Evolutionary conservation across 2,797 vertebrate species (phyloP).

Genomic region (Sternarchorhynchus goeldii): DNA sequence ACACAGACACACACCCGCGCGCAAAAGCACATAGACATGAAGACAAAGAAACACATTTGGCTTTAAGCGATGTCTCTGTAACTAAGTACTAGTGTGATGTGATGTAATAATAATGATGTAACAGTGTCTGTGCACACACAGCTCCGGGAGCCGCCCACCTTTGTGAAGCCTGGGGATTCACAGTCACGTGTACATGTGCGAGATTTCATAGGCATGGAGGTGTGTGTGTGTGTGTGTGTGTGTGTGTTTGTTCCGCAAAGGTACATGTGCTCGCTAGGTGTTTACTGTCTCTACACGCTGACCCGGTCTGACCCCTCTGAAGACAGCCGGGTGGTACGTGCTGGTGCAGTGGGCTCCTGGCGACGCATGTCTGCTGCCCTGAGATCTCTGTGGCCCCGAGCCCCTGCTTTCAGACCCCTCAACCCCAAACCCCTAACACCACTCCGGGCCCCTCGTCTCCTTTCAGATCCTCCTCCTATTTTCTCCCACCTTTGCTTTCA

Average conservation of each 20-base stretch:
- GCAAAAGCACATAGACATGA: conserved; percentile 51
- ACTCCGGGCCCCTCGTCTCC: no score
- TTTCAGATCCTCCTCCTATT: background rate
- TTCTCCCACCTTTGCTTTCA: background rate
- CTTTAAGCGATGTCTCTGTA: conserved; percentile 19
- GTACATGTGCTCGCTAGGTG: background rate
- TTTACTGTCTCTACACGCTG: conserved; percentile 11
- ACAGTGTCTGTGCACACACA: background rate
- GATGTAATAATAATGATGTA: background rate
- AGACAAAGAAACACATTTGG: conserved; percentile 68
- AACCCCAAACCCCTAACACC: no score
- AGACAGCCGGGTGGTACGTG: background rate
- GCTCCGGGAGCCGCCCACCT: background rate
- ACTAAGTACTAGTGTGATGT: conserved; percentile 31
- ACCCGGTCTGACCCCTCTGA: background rate
- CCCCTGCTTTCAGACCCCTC: no score
- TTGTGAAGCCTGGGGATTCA: conserved; percentile 15
- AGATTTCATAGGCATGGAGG: conserved; percentile 16
- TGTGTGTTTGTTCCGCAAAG: background rate
- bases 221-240: conserved; percentile 13
- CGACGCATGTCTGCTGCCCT: background rate
- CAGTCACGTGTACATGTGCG: conserved; percentile 11
- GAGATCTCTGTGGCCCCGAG: no score
- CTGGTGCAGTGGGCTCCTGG: background rate
- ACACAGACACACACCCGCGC: background rate